phyloP scores from a whole-genome alignment of 2,113 vertebrate species.

The Cromileptes altivelis region DNA sequence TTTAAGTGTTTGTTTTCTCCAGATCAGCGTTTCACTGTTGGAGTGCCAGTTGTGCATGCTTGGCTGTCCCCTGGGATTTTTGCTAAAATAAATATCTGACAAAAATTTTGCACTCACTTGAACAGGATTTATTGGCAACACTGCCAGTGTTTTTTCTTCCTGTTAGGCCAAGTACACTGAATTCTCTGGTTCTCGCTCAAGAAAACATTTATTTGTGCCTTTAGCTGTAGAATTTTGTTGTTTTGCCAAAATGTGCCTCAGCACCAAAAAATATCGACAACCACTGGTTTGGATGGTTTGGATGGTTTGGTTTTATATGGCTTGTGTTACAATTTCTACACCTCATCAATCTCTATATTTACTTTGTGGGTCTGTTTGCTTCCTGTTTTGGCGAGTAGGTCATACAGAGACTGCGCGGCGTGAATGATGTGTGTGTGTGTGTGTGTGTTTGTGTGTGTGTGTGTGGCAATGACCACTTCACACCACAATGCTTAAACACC shows the following conservation, averaged over 20 bases:
- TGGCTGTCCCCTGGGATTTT: slow-evolving; percentile 27
- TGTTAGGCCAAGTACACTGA: slow-evolving; percentile 2
- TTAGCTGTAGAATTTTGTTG: slow-evolving; percentile 4
- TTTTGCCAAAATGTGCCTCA: slow-evolving; percentile 20
- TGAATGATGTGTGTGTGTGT: slow-evolving; percentile 27
- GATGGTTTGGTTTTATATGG: slow-evolving; percentile 17
- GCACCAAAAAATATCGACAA: slow-evolving; percentile 5
- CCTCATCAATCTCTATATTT: slow-evolving; percentile 46
- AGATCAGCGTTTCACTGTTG: slow-evolving; percentile 13
- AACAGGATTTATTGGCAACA: slow-evolving; percentile 25
- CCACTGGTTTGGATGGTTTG: slow-evolving; percentile 29
- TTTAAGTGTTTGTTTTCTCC: slow-evolving; percentile 27
- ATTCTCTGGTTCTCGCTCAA: slow-evolving; percentile 16
- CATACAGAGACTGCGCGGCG: slow-evolving; percentile 16
- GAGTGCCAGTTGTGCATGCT: slow-evolving; percentile 19
- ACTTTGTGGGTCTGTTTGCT: slow-evolving; percentile 45
- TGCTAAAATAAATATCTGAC: slow-evolving; percentile 21
- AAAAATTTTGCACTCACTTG: not conserved
- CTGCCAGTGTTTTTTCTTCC: slow-evolving; percentile 6
- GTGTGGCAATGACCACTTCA: slow-evolving; percentile 45
- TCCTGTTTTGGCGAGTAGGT: slow-evolving; percentile 34
- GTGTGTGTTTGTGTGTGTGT: slow-evolving; percentile 34
- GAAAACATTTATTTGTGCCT: slow-evolving; percentile 32
- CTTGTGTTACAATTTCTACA: slow-evolving; percentile 34
- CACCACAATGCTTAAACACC: slow-evolving; percentile 49